phyloP scores from a whole-genome alignment of 2,888 invertebrate species.

The Stratiomys singularior region DNA sequence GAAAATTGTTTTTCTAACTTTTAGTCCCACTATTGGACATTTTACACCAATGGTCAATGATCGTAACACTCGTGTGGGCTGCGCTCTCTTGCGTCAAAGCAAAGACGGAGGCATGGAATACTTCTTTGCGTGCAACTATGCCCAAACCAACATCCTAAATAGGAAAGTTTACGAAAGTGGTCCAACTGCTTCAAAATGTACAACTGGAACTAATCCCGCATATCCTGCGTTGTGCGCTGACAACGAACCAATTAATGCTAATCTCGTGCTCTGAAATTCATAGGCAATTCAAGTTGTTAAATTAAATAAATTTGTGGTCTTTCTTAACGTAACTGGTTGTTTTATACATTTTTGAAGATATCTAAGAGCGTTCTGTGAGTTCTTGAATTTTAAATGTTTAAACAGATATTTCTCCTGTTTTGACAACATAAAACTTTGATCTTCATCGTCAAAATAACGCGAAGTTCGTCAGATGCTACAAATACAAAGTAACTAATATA shows the following conservation, averaged over 20 bases:
- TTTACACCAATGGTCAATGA: constrained; percentile 36
- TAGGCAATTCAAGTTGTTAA: too few species aligned
- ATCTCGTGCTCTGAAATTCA: not conserved
- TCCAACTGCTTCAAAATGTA: constrained; percentile 12
- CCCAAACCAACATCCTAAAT: constrained; percentile 35
- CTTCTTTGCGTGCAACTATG: constrained; percentile 34
- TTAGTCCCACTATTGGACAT: constrained; percentile 30
- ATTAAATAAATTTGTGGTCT: too few species aligned
- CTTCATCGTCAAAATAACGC: too few species aligned
- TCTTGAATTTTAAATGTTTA: too few species aligned
- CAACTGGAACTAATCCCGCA: constrained; percentile 14
- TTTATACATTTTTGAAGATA: too few species aligned
- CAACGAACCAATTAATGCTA: constrained; percentile 5
- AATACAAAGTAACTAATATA: too few species aligned
- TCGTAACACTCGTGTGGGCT: constrained; percentile 8
- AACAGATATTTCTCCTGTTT: too few species aligned
- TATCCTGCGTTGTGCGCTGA: constrained; percentile 23
- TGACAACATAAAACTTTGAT: too few species aligned
- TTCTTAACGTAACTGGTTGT: too few species aligned
- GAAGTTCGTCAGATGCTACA: too few species aligned
- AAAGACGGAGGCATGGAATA: constrained; percentile 20
- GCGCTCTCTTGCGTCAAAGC: not conserved
- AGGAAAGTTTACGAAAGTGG: constrained; percentile 19
- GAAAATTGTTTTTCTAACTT: not conserved
- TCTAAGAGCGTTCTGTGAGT: too few species aligned